Evolutionary conservation across 1,140 invertebrate species (phyloP).

Genomic region (Druon quercuslanigerum): DNA sequence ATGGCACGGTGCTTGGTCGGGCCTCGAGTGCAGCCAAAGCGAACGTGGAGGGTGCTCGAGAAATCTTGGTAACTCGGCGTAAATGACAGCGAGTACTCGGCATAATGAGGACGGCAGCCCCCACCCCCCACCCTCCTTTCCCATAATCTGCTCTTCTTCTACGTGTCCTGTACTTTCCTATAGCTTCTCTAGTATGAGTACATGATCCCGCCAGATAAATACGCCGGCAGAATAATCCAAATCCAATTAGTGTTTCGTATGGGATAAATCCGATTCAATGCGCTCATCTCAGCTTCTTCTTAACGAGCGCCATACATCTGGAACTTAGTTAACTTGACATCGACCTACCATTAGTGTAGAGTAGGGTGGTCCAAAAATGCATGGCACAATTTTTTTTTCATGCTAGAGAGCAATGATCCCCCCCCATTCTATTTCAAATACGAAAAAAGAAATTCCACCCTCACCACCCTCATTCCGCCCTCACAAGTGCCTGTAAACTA

Average conservation of each 20-base stretch:
- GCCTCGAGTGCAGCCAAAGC: conserved; percentile 42
- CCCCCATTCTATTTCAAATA: no score
- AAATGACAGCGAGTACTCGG: conserved; percentile 57
- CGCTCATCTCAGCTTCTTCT: conserved; percentile 9
- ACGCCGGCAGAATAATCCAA: conserved; percentile 25
- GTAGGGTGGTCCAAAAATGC: no score
- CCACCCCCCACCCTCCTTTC: not conserved
- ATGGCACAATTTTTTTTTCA: no score
- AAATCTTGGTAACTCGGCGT: conserved; percentile 59
- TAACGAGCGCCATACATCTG: not conserved
- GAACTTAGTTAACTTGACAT: no score
- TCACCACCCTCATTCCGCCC: no score
- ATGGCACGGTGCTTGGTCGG: not conserved
- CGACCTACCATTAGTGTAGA: no score
- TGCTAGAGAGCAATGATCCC: no score
- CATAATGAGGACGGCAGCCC: conserved; percentile 54
- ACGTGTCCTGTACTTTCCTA: not conserved
- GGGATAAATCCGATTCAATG: conserved; percentile 15
- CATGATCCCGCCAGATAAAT: conserved; percentile 25
- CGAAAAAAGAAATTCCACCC: no score
- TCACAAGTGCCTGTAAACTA: no score
- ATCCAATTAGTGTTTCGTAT: conserved; percentile 27
- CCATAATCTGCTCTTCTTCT: conserved; percentile 18
- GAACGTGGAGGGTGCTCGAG: conserved; percentile 49
- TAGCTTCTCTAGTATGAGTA: not conserved